Percentiles rank a stretch among this genome's conserved stretches.
Conservation (phyloP, 2,888 invertebrate genomes). For the Sesia bembeciformis region DNA sequence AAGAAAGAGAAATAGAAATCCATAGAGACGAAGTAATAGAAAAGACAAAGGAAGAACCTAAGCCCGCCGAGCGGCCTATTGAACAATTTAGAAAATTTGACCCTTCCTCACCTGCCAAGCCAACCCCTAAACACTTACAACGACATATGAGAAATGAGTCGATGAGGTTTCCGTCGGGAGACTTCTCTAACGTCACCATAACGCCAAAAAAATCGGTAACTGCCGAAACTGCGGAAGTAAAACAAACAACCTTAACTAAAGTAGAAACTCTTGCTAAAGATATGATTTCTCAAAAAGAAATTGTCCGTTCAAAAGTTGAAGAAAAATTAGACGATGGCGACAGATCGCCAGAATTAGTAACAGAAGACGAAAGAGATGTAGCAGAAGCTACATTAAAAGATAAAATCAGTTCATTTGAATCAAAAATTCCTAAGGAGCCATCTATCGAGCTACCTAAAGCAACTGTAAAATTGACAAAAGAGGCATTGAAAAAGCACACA, state of each 20-base stretch:
- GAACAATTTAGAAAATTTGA: conserved; percentile 64
- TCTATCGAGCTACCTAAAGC: conserved; percentile 53
- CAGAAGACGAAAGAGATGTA: conserved; percentile 56
- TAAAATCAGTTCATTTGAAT: conserved; percentile 66
- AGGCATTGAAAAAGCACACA: conserved; percentile 67
- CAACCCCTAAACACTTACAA: conserved; percentile 69
- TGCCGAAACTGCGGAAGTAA: conserved; percentile 63
- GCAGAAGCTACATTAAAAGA: conserved; percentile 64
- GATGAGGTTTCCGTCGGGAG: conserved; percentile 70
- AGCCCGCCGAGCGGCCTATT: conserved; percentile 39
- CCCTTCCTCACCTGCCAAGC: conserved; percentile 61
- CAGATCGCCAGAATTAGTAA: conserved; percentile 54
- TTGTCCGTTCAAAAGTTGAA: conserved; percentile 67
- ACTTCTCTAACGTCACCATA: conserved; percentile 67
- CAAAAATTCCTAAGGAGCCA: conserved; percentile 56
- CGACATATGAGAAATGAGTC: conserved; percentile 71
- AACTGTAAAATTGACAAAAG: conserved; percentile 63
- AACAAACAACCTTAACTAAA: conserved; percentile 28
- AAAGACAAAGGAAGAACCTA: conserved; percentile 41
- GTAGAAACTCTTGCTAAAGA: conserved; percentile 43
- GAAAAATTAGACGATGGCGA: conserved; percentile 68
- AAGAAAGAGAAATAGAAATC: conserved; percentile 35
- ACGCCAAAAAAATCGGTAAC: conserved; percentile 57
- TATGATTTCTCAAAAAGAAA: conserved; percentile 61
- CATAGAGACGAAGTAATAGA: conserved; percentile 28